Evolutionary conservation across 2,113 vertebrate species (phyloP), one percentile per base, ranked within the genome.

Genomic region (Chinchilla lanigera): DNA sequence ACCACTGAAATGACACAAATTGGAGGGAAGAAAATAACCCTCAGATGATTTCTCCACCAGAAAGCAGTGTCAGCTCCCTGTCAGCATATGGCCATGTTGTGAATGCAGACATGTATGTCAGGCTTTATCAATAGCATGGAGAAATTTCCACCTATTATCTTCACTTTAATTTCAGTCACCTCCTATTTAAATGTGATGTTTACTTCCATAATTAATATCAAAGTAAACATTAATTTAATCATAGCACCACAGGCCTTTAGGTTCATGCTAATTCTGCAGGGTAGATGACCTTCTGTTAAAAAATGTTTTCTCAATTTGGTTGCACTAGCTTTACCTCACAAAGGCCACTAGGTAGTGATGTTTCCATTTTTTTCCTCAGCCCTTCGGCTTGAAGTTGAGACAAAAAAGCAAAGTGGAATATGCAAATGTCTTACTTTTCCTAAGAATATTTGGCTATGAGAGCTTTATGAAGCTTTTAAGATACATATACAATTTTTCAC

Each of bases 321-420:
- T 94, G 94, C 30, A 50, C 67, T 93, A 92, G 54, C 35, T 84
- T 60, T 87, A 52, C 63, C 78, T 85, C 24, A 56, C 47, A 4
- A 11, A 92, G 95, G 93, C 96, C 98, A 97, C 94, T 96, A 99
- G 98, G 71, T 98, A 98, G 98, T 91, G 97, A 61, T 95, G 92
- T 83, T 77, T 88, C 61, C 83, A 89, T 33, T 94, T 56, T 35
- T 90, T 89, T 88, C 80, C 54, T 95, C 12, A 5, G 6, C 5
- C 0, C 11, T 8, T 26, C 6, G 8, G 44, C 38, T 60, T 86
- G 52, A 91, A 47, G 50, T 91, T 89, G 56, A 38, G 38, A 81
- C 47, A 65, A 41, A 30, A 52, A 95, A 92, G 65, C 38, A 58
- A 93, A 93, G 17, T 65, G 50, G 86, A 89, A 82, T 80, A 38